These are phyloP conservation scores for Amorpha juglandis DNA, from an alignment of 2,888 invertebrate species.

Conservation along the genomic window DNA sequence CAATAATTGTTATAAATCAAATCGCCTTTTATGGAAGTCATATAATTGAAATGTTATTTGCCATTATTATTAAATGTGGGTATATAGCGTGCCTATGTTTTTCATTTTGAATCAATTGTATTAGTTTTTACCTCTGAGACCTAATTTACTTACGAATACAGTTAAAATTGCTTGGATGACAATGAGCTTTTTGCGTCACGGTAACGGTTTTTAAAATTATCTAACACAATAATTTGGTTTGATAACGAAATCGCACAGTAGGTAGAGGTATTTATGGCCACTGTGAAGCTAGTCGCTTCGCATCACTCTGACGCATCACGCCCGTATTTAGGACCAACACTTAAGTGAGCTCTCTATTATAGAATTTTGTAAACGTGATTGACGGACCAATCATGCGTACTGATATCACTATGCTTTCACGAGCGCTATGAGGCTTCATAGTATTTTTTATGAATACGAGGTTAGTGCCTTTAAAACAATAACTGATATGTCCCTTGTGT, in stretches of 20 bases:
- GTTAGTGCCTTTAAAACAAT: no score
- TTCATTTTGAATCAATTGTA: neutral
- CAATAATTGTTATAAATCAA: conserved; percentile 75
- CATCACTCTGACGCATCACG: no score
- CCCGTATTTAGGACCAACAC: no score
- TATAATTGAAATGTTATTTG: conserved; percentile 19
- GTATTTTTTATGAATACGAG: no score
- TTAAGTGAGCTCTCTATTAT: no score
- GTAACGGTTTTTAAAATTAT: conserved; percentile 1
- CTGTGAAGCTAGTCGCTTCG: no score
- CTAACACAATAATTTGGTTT: neutral
- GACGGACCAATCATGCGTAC: no score
- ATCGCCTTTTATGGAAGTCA: conserved; percentile 42
- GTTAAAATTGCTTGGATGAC: neutral
- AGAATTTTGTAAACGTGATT: no score
- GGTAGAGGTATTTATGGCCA: no score
- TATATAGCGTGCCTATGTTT: conserved; percentile 26
- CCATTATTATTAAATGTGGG: conserved; percentile 16
- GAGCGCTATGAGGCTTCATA: no score
- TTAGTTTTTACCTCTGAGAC: neutral
- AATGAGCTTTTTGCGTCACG: neutral
- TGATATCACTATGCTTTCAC: no score
- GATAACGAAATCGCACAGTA: neutral
- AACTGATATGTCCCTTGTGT: no score
- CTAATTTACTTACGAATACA: neutral